phyloP scores from a whole-genome alignment of 2,113 vertebrate species.

The Protobothrops mucrosquamatus region DNA sequence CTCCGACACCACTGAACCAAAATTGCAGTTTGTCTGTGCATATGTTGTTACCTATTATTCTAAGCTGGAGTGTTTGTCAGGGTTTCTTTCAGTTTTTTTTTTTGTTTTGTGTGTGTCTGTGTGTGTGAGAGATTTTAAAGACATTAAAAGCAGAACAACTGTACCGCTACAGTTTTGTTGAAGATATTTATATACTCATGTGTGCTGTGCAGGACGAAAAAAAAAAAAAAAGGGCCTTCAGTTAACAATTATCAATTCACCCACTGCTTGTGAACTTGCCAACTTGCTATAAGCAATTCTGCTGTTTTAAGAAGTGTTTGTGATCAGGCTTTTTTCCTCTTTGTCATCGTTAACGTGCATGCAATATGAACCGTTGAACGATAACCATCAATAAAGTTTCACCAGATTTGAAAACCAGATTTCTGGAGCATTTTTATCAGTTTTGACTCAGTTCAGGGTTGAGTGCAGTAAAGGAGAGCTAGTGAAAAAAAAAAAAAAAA shows the following conservation, averaged over 20 bases:
- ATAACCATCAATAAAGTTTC: constrained; percentile 99
- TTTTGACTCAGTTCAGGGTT: constrained; percentile 20
- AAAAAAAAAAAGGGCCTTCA: constrained; percentile 62
- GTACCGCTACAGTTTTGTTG: constrained; percentile 66
- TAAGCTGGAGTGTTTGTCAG: constrained; percentile 88
- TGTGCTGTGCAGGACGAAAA: constrained; percentile 62
- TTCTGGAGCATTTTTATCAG: constrained; percentile 74
- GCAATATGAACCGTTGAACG: constrained; percentile 93
- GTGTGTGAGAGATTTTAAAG: constrained; percentile 77
- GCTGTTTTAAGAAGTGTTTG: constrained; percentile 95
- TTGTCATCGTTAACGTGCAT: constrained; percentile 94
- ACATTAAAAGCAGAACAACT: constrained; percentile 70
- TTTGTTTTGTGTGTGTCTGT: constrained; percentile 69
- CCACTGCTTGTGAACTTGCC: constrained; percentile 87
- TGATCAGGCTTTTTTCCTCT: constrained; percentile 91
- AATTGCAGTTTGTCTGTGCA: constrained; percentile 84
- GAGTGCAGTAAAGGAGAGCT: constrained; percentile 42
- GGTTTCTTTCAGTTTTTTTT: constrained; percentile 71
- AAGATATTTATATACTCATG: constrained; percentile 76
- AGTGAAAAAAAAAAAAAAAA: not conserved
- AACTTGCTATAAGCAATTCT: constrained; percentile 87
- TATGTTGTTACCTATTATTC: constrained; percentile 90
- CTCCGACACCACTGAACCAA: constrained; percentile 72
- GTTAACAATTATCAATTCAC: constrained; percentile 73
- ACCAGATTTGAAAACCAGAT: constrained; percentile 82